Conservation (phyloP, 2,113 vertebrate species). For the Leucopsar rothschildi region DNA sequence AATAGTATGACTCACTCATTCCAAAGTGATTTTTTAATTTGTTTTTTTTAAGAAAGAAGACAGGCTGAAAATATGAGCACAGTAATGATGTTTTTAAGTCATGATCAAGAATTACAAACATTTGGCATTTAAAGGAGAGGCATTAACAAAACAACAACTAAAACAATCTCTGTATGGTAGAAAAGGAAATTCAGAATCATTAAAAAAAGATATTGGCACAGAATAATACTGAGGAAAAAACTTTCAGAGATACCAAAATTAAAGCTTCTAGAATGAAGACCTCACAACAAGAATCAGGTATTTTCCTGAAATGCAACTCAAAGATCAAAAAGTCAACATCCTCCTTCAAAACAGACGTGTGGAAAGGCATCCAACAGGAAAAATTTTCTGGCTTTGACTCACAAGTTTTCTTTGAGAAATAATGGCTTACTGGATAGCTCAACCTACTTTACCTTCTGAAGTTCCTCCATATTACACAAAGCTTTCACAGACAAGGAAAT, state of each 20-base stretch:
- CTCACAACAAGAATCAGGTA: background rate
- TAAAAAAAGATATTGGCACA: background rate
- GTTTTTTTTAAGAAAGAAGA: background rate
- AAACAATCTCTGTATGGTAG: background rate
- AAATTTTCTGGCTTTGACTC: background rate
- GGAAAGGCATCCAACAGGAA: constrained; percentile 9
- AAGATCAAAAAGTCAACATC: background rate
- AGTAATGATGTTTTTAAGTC: background rate
- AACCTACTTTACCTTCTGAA: background rate
- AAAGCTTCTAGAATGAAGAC: background rate
- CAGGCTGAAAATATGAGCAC: background rate
- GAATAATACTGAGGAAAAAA: background rate
- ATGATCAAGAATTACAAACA: background rate
- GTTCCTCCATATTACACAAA: background rate
- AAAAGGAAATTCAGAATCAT: background rate
- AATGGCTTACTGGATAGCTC: background rate
- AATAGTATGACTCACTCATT: background rate
- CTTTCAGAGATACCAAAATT: background rate
- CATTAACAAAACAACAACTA: background rate
- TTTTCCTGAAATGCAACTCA: background rate
- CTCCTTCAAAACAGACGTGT: background rate
- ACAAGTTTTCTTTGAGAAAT: background rate
- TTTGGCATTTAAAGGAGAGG: background rate
- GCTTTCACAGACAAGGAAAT: constrained; percentile 1
- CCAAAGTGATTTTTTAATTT: background rate